These are phyloP conservation scores for Anhinga rufa DNA, from an alignment of 2,113 vertebrate genomes.

Conservation along the genomic window DNA sequence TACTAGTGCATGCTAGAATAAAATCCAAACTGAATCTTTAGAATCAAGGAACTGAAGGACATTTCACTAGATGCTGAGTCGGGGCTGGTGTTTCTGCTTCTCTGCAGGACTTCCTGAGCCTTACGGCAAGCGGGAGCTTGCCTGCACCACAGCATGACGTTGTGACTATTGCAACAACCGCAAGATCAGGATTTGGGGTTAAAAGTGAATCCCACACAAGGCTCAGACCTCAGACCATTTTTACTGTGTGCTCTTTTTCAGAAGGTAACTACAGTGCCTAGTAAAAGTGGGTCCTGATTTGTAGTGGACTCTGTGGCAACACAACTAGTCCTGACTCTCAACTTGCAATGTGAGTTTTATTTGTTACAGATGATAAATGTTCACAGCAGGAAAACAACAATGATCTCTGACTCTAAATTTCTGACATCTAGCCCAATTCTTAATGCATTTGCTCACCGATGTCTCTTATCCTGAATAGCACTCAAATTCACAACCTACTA, in stretches of 20 bases:
- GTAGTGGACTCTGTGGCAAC: background rate
- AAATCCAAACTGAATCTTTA: background rate
- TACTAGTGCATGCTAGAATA: background rate
- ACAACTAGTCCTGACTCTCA: background rate
- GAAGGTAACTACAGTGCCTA: background rate
- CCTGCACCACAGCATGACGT: fast-evolving
- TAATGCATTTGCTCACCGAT: background rate
- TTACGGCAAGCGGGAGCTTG: background rate
- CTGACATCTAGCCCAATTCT: background rate
- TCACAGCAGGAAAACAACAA: background rate
- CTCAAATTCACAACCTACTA: background rate
- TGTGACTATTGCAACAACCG: too few species aligned
- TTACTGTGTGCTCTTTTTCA: background rate
- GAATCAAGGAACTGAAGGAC: background rate
- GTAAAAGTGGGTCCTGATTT: background rate
- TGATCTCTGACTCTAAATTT: background rate
- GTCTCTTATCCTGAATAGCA: background rate
- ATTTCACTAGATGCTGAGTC: background rate
- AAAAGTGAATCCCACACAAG: background rate
- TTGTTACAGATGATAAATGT: background rate
- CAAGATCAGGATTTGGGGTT: background rate
- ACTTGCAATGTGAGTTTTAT: background rate
- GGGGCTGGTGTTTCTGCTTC: background rate
- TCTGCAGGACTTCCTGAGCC: background rate
- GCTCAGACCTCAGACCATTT: background rate